These are phyloP conservation scores for Sternarchorhynchus goeldii DNA, from an alignment of 2,797 vertebrate species.

Conservation along the genomic window DNA sequence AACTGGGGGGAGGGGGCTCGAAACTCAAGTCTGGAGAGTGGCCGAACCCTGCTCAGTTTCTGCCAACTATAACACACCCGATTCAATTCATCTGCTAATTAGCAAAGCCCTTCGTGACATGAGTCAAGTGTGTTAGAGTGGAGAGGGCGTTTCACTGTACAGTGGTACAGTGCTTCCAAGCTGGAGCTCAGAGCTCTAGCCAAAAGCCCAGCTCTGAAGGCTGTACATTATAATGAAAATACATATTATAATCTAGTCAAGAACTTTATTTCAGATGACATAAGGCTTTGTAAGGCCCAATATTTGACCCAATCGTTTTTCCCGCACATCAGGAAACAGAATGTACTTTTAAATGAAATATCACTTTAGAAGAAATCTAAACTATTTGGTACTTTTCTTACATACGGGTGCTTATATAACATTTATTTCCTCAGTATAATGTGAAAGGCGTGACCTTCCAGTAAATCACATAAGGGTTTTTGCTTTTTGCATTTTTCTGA, in stretches of 20 bases:
- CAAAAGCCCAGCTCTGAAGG: constrained; percentile 6
- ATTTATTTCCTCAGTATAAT: constrained; percentile 33
- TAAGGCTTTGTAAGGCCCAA: constrained; percentile 34
- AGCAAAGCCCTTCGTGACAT: constrained; percentile 45
- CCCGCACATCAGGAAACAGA: constrained; percentile 2
- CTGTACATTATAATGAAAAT: not conserved
- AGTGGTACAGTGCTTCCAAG: not conserved
- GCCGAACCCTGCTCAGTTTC: not conserved
- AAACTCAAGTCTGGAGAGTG: constrained; percentile 6
- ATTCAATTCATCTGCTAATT: constrained; percentile 32
- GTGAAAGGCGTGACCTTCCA: constrained; percentile 23
- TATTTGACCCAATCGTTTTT: not conserved
- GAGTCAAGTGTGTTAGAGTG: constrained; percentile 20
- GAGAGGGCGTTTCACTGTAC: not conserved
- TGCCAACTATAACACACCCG: not conserved
- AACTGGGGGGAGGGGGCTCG: no score
- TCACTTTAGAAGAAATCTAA: not conserved
- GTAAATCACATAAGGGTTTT: not conserved
- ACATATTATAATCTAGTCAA: not conserved
- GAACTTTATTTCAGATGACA: constrained; percentile 27
- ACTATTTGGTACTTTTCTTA: constrained; percentile 35
- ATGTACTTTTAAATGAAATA: not conserved
- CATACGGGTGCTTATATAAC: constrained; percentile 37
- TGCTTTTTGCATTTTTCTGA: not conserved
- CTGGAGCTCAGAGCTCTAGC: constrained; percentile 10